A percentile compares a stretch with the other conserved stretches of the same genome.
Evolutionary conservation across 2,888 invertebrate genomes (phyloP).

Genomic region (Nasonia oneida): DNA sequence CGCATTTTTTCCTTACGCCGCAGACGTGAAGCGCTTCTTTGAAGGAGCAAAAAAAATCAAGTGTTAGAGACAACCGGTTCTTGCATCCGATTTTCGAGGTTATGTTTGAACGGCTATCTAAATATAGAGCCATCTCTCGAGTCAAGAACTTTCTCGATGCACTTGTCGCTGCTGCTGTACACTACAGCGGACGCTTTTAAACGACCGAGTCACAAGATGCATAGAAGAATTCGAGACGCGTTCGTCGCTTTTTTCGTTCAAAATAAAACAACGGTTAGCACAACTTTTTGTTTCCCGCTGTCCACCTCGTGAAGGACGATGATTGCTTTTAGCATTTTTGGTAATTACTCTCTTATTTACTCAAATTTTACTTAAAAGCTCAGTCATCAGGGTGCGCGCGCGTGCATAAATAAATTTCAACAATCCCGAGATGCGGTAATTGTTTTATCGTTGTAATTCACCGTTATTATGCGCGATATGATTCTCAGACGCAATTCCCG

Average conservation of each 20-base stretch:
- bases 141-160: constrained; percentile 41
- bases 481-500: background rate
- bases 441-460: constrained; percentile 16
- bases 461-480: background rate
- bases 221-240: background rate
- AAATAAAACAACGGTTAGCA: background rate
- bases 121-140: constrained; percentile 28
- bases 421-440: background rate
- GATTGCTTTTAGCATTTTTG: background rate
- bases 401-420: background rate
- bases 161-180: constrained; percentile 14
- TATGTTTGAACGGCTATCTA: constrained; percentile 44
- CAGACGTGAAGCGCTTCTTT: background rate
- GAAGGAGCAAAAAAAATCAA: constrained; percentile 17
- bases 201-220: constrained; percentile 20
- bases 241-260: constrained; percentile 5
- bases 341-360: background rate
- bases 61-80: constrained; percentile 45
- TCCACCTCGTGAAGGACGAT: background rate
- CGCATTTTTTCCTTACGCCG: constrained; percentile 21
- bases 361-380: background rate
- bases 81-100: constrained; percentile 50
- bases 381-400: background rate
- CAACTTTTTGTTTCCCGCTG: background rate
- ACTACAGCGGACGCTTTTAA: constrained; percentile 22